Evolutionary conservation across 2,113 vertebrate genomes (phyloP).

Genomic region (Saccopteryx leptura): DNA sequence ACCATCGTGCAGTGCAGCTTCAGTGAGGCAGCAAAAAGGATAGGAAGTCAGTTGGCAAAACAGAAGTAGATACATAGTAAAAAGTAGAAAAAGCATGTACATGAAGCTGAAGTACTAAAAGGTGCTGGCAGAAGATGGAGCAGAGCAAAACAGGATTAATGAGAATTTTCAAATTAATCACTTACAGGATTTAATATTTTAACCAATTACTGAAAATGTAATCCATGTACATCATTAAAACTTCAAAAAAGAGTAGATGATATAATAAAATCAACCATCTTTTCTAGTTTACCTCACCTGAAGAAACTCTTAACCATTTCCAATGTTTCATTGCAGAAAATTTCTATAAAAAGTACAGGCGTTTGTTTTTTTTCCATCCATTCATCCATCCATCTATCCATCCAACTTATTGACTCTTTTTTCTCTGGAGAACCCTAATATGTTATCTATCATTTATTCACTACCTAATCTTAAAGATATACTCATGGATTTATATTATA

Average conservation of each 20-base stretch:
- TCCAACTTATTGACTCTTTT: not conserved
- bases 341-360: not conserved
- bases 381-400: not conserved
- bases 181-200: not conserved
- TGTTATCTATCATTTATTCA: not conserved
- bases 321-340: not conserved
- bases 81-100: not conserved
- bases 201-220: not conserved
- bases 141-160: not conserved
- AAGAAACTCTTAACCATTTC: not conserved
- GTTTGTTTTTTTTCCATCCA: not conserved
- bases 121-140: not conserved
- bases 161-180: not conserved
- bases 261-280: not conserved
- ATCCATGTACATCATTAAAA: not conserved
- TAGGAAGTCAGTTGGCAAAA: not conserved
- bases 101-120: not conserved
- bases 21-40: not conserved
- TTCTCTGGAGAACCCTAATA: not conserved
- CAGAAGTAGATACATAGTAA: not conserved
- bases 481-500: not conserved
- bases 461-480: not conserved
- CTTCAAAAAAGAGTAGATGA: not conserved
- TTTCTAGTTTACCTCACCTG: not conserved
- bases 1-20: rapidly evolving